Base-by-base conservation (phyloP, 1,140 invertebrate species). In the Drosophila jambulina region DNA sequence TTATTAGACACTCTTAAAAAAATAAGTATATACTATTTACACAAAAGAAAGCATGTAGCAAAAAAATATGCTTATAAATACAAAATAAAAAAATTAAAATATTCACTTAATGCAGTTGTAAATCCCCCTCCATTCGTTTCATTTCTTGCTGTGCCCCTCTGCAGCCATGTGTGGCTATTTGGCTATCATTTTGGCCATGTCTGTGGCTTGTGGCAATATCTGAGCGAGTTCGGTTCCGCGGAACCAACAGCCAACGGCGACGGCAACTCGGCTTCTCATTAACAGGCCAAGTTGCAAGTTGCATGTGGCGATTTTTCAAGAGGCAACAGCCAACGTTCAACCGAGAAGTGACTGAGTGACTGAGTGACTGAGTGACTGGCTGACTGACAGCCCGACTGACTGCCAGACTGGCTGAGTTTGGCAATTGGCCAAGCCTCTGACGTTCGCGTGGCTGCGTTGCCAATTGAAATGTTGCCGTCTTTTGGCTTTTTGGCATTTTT, bases 221-320 rank as follows among this genome's bases (percentile, higher is more conserved):
- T 68, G 82, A 86, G 78, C 82, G 78, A 86, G 82, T 86, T 86
- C 59, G 82, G 83, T 87, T 87, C 83, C 83, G 83, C 83, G 84
- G 83, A 87, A 88, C 76, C 63, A 60, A 43, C 46, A 17, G 3
- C 48, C 34, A 51, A 48, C 32, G 29, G 29, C 53, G 29, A 61
- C 48, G 27, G 40, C 54, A 25, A 62, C 61, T 9, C 19, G n/a
- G 69, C 27, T 45, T 43, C 70, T 75, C 71, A 67, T 51, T 77
- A 56, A 59, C 72, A 75, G 74, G 75, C 74, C 36, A 67, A 76
- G 74, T 75, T 64, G 74, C 74, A 68, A 51, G 48, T 34, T 54
- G 54, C 82, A 63, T 56, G 85, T 25, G 48, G 61, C 71, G 54
- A 46, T 65, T 87, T 86, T 87, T 87, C 84, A 78, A 78, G 75